phyloP scores from a whole-genome alignment of 2,888 invertebrate species.

The Lydus trimaculatus region DNA sequence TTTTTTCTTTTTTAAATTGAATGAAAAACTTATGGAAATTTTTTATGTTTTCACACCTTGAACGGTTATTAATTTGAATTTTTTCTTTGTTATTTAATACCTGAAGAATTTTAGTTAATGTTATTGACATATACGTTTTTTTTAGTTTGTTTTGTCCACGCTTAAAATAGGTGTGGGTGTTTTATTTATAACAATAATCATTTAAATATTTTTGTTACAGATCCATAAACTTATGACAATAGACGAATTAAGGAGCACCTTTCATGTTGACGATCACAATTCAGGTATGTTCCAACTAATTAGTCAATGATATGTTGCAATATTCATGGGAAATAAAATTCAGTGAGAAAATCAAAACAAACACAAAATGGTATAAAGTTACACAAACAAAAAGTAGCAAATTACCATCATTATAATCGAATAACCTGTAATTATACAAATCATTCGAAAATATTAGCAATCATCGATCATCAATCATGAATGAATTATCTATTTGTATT shows the following conservation, averaged over 20 bases:
- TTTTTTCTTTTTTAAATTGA: neutral
- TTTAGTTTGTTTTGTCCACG: too few species aligned
- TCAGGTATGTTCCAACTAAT: constrained; percentile 60
- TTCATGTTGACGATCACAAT: constrained; percentile 81
- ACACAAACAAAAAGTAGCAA: neutral
- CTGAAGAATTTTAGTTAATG: neutral
- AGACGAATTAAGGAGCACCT: constrained; percentile 81
- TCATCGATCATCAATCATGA: neutral
- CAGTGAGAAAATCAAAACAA: neutral
- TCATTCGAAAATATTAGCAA: neutral
- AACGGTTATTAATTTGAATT: neutral
- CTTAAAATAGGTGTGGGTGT: neutral
- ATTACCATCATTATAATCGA: neutral
- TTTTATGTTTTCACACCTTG: neutral
- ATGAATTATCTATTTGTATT: neutral
- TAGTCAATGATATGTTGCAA: neutral
- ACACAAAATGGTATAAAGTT: neutral
- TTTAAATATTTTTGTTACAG: constrained; percentile 68
- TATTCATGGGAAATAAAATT: neutral
- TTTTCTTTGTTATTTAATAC: neutral
- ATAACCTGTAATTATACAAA: neutral
- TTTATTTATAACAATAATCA: neutral
- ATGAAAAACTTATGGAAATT: neutral
- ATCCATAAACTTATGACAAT: constrained; percentile 89
- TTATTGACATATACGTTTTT: too few species aligned